phyloP scores from a whole-genome alignment of 2,888 invertebrate species.

The Herminia tarsipennalis region DNA sequence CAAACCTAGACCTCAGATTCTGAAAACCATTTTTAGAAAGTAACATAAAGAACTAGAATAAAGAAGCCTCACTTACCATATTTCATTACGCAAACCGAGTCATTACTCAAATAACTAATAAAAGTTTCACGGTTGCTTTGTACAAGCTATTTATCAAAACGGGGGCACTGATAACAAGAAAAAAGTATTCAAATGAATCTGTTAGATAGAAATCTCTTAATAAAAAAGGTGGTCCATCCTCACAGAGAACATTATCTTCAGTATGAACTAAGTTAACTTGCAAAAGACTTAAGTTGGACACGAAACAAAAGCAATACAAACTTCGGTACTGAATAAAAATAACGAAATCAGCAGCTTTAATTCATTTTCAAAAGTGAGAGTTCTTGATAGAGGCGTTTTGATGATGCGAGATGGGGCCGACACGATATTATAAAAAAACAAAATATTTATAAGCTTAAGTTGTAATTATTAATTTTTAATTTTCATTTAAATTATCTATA shows the following conservation, averaged over 20 bases:
- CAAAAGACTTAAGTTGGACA: slow-evolving; percentile 56
- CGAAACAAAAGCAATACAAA: slow-evolving; percentile 75
- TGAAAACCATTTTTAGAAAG: slow-evolving; percentile 16
- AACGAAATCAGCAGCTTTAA: slow-evolving; percentile 70
- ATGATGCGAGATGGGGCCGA: slow-evolving; percentile 30
- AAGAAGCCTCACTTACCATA: slow-evolving; percentile 7
- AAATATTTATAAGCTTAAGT: too few species aligned
- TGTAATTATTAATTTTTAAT: too few species aligned
- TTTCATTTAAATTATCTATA: too few species aligned
- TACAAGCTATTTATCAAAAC: slow-evolving; percentile 48
- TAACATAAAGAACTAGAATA: background rate
- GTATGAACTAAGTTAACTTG: slow-evolving; percentile 51
- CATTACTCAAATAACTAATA: slow-evolving; percentile 37
- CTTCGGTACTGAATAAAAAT: slow-evolving; percentile 78
- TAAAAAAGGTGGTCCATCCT: slow-evolving; percentile 59
- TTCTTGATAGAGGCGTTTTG: slow-evolving; percentile 29
- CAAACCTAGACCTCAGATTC: too few species aligned
- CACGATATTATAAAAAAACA: slow-evolving; percentile 24
- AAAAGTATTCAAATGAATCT: slow-evolving; percentile 77
- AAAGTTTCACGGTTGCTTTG: slow-evolving; percentile 30
- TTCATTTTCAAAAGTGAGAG: slow-evolving; percentile 69
- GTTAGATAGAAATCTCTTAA: slow-evolving; percentile 69
- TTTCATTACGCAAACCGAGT: slow-evolving; percentile 28
- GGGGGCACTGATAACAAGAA: slow-evolving; percentile 59
- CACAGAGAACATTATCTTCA: slow-evolving; percentile 66